A percentile compares a stretch with the other conserved stretches of the same genome.
Evolutionary conservation across 2,113 vertebrate species (phyloP).

Genomic region (Alouatta palliata): DNA sequence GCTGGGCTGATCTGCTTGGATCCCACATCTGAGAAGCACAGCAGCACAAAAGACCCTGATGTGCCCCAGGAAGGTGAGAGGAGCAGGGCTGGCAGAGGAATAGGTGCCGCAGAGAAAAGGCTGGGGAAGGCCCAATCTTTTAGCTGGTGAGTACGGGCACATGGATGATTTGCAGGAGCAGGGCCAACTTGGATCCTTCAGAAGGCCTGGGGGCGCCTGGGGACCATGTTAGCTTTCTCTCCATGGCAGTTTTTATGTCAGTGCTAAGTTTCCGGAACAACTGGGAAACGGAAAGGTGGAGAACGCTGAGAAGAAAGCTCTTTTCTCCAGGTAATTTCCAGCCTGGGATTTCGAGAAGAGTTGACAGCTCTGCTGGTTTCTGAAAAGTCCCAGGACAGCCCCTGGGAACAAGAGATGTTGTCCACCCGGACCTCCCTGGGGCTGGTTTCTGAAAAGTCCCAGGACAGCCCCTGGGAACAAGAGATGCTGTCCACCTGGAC

Average conservation of each 20-base stretch:
- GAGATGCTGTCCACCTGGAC: accelerated
- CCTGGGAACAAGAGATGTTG: accelerated
- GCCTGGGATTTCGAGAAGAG: not conserved
- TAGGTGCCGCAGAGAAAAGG: not conserved
- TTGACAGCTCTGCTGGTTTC: not conserved
- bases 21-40: not conserved
- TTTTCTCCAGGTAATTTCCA: not conserved
- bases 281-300: not conserved
- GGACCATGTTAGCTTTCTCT: not conserved
- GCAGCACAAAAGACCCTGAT: not conserved
- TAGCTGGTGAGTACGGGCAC: not conserved
- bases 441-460: not conserved
- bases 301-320: not conserved
- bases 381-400: not conserved
- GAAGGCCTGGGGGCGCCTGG: not conserved
- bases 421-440: not conserved
- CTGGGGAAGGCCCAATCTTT: not conserved
- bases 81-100: not conserved
- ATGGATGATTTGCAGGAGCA: not conserved
- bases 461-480: not conserved
- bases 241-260: not conserved
- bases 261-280: not conserved
- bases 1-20: not conserved
- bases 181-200: not conserved
- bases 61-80: not conserved